Evolutionary conservation across 2,888 invertebrate species (phyloP).

Genomic region (Iselma pallidipennis): DNA sequence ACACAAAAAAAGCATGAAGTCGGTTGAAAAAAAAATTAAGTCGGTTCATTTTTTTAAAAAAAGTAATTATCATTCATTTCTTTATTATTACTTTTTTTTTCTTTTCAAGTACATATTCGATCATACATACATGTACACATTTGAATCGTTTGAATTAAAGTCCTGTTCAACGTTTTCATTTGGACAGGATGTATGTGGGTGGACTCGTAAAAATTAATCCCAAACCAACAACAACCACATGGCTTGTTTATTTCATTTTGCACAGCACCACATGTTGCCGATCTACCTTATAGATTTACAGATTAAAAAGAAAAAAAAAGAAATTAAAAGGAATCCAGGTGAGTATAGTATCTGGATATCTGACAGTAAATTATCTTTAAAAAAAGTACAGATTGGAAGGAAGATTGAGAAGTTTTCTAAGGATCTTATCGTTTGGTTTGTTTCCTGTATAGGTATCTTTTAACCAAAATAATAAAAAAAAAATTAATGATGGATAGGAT

Average conservation of each 20-base stretch:
- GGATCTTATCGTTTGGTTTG: too few species aligned
- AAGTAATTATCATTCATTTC: too few species aligned
- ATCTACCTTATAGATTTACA: neutral
- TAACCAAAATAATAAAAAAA: neutral
- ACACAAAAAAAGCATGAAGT: too few species aligned
- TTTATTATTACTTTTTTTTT: too few species aligned
- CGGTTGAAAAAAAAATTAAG: too few species aligned
- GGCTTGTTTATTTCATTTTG: slow-evolving; percentile 30
- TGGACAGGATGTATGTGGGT: slow-evolving; percentile 48
- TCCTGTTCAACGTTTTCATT: slow-evolving; percentile 14
- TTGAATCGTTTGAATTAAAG: neutral
- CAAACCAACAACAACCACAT: slow-evolving; percentile 37
- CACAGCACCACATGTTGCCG: slow-evolving; percentile 3
- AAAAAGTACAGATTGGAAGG: neutral
- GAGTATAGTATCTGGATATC: neutral
- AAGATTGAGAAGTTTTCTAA: too few species aligned
- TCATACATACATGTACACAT: neutral
- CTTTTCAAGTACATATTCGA: neutral
- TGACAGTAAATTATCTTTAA: neutral
- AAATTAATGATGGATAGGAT: neutral
- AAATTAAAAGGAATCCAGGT: neutral
- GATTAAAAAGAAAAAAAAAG: too few species aligned
- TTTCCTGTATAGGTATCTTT: too few species aligned
- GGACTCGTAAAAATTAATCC: slow-evolving; percentile 46
- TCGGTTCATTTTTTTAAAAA: too few species aligned